Evolutionary conservation across 2,797 vertebrate species (phyloP), one percentile per base, ranked within the genome.

Genomic region (Rhinogobio ventralis): DNA sequence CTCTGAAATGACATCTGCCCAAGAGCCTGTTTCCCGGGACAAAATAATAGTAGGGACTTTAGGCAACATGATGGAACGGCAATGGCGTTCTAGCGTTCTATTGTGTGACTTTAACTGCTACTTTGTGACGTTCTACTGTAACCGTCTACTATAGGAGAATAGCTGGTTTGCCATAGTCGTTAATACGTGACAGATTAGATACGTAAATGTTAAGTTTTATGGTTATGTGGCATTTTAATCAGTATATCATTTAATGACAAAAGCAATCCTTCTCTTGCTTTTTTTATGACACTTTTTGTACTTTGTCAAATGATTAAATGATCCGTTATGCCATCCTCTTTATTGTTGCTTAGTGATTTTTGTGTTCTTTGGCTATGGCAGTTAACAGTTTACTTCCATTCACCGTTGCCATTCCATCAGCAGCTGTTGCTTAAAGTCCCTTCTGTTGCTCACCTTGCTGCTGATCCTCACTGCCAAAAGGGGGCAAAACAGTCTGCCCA

Each of bases 1-100:
- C 86, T 13, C 96, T 96, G 88, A 97, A 97, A 84, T 78, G 94
- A 92, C 97, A 97, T 79, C 94, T 95, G 75, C 96, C 96, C 83
- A 80, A 90, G 53, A 94, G 87, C 51, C 51, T 19, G 2, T 53
- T 53, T 53, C 49, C 49, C 5, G 5, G 49, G 49, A 5, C 15
- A 51, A 51, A 51, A 51, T 51, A 51, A 51, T 51, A 19, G 49
- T 51, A 51, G 15, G 49, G 49, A 51, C 49, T 51, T 17, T 51
- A 51, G 17, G 49, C 15, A 51, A n/a, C 23, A n/a, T 51, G 15
- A 19, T 51, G 49, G 55, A n/a, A 57, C 7, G 1, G 53, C 20
- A n/a, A 23, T 23, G 23, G 8, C 7, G 8, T 23, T 57, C 8
- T 19, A 15, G 0, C 2, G 1, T 30, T 66, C 15, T 33, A 66